Evolutionary conservation across 2,113 vertebrate genomes (phyloP).

Genomic region (zebrafish (Danio rerio)): DNA sequence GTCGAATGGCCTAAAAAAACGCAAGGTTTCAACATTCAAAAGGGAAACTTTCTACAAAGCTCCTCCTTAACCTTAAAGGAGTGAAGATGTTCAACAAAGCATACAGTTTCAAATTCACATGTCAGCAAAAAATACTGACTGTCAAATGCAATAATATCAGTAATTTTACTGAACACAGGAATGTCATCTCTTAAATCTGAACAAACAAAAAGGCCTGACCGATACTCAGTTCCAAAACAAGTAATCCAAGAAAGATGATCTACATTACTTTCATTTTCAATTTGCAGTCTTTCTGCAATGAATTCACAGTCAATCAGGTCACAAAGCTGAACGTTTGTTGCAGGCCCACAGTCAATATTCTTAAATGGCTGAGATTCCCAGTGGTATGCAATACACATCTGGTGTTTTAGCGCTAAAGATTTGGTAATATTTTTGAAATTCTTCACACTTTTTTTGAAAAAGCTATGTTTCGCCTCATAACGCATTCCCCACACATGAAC

Average conservation of each 20-base stretch:
- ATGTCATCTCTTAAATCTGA: background rate
- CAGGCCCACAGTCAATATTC: too few species aligned
- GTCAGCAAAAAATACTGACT: background rate
- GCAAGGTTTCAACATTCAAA: background rate
- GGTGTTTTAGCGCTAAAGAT: background rate
- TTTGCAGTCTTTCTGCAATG: too few species aligned
- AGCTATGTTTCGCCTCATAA: slow-evolving; percentile 5
- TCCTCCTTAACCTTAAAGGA: background rate
- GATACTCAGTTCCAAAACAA: too few species aligned
- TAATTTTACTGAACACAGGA: background rate
- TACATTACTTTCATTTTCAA: too few species aligned
- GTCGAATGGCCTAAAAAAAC: background rate
- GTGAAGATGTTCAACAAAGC: slow-evolving; percentile 11
- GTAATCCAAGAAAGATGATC: too few species aligned
- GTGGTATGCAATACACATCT: background rate
- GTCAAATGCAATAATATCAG: background rate
- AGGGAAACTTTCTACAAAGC: background rate
- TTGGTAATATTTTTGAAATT: background rate
- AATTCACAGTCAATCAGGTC: too few species aligned
- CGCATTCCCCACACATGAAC: background rate
- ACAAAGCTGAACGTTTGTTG: too few species aligned
- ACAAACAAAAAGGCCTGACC: too few species aligned
- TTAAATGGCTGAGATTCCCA: too few species aligned
- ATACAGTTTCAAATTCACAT: background rate
- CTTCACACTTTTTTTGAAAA: background rate